Evolutionary conservation across 2,113 vertebrate genomes (phyloP).

Genomic region (Meleagris gallopavo): DNA sequence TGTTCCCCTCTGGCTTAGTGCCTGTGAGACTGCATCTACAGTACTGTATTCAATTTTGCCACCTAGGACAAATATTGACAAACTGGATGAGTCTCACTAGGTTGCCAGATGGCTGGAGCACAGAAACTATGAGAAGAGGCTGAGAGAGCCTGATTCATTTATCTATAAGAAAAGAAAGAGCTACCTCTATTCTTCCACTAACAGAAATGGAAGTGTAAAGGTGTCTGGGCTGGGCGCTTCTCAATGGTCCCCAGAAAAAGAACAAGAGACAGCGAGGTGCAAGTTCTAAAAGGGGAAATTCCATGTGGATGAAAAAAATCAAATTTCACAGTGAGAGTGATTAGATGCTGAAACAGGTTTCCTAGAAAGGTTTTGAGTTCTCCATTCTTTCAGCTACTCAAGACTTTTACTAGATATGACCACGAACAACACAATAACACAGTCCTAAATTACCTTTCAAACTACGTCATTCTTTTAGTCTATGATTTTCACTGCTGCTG

Average conservation of each 20-base stretch:
- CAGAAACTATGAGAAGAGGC: not conserved
- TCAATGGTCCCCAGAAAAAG: not conserved
- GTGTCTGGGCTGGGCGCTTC: not conserved
- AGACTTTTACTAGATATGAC: not conserved
- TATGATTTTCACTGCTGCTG: not conserved
- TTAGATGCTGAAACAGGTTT: not conserved
- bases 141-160: not conserved
- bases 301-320: not conserved
- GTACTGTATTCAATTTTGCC: not conserved
- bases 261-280: not conserved
- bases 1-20: not conserved
- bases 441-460: not conserved
- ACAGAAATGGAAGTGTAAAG: not conserved
- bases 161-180: not conserved
- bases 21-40: not conserved
- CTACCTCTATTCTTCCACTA: not conserved
- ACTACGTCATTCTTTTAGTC: not conserved
- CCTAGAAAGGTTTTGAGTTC: not conserved
- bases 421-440: not conserved
- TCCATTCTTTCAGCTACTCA: not conserved
- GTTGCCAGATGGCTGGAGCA: not conserved
- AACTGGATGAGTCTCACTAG: not conserved
- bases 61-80: not conserved
- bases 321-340: not conserved
- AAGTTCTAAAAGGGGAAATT: not conserved